Conservation (phyloP, 2,797 vertebrate genomes). For the Cyprinodon diabolis region DNA sequence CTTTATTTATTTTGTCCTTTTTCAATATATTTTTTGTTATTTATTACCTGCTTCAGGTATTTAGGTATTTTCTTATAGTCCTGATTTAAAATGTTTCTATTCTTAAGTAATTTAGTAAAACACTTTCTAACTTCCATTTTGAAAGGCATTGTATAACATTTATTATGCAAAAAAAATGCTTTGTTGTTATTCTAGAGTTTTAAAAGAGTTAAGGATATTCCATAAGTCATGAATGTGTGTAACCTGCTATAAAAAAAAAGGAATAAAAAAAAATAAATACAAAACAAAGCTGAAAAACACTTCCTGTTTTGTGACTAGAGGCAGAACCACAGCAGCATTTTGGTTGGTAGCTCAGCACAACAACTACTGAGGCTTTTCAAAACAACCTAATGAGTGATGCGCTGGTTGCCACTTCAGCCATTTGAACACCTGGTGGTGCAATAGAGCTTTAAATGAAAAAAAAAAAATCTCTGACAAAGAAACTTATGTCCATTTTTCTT, state of each 20-base stretch:
- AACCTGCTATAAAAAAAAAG: slow-evolving; percentile 45
- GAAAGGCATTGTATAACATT: background rate
- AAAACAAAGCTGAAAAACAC: slow-evolving; percentile 54
- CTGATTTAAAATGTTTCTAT: background rate
- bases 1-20: background rate
- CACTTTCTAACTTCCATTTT: background rate
- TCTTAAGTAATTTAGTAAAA: background rate
- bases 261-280: slow-evolving; percentile 6
- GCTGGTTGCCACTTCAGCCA: slow-evolving; percentile 17
- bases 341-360: slow-evolving; percentile 32
- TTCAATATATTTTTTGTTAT: background rate
- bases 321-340: slow-evolving; percentile 14
- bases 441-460: slow-evolving; percentile 5
- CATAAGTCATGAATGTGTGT: slow-evolving; percentile 23
- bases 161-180: no score
- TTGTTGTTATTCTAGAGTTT: background rate
- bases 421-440: slow-evolving; percentile 70
- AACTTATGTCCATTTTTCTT: background rate
- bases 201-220: slow-evolving; percentile 4
- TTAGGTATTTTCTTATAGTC: no score
- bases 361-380: slow-evolving; percentile 22
- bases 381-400: slow-evolving; percentile 42
- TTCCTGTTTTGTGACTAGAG: slow-evolving; percentile 30
- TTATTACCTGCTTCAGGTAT: background rate
- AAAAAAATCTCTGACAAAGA: background rate